Base-by-base conservation (phyloP, 2,113 vertebrate genomes). In the Falco punctatus region DNA sequence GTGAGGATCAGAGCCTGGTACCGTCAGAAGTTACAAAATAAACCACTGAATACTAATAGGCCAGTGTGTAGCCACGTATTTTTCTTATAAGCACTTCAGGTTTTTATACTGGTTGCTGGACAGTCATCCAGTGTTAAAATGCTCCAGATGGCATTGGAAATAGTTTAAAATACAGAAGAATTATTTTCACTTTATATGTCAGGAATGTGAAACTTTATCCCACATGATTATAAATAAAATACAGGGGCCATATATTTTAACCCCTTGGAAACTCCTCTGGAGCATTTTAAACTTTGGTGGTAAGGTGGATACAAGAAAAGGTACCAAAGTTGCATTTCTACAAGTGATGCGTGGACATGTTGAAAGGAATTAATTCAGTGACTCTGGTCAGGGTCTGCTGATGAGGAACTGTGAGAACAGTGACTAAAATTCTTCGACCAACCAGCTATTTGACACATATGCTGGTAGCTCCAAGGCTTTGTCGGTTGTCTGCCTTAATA, bases 11-110 rank as follows among this genome's bases (percentile, higher is more conserved):
- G 58, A 79, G 57, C 19, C 54, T 81, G 58, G 58, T 82, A 92
- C 67, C 85, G 87, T 91, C 74, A 67, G 72, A 93, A 81, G 74
- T 95, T 96, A 81, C 73, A 90, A 96, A 96, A 92, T 54, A 83
- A 95, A 89, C 67, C 61, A 62, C 6, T 82, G 92, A 81, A 95
- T 95, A 66, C 66, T 90, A 96, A 97, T 85, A 61, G 42, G 81
- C 44, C 58, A 62, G 38, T 67, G 74, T 82, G 51, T 67, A 73
- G 77, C 66, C 64, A n/a, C 61, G 66, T 42, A 72, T 95, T 77
- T 73, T 85, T 91, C 87, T 90, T 81, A 57, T 7, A 88, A 96
- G 24, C 59, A 83, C 58, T 94, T 96, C 18, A 32, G 1, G 65
- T 90, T 90, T 89, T 93, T 58, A 58, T 86, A 46, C n/a, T 17